A percentile compares a stretch with the other conserved stretches of the same genome.
phyloP scores from a whole-genome alignment of 2,888 invertebrate species.

The Timema podura region DNA sequence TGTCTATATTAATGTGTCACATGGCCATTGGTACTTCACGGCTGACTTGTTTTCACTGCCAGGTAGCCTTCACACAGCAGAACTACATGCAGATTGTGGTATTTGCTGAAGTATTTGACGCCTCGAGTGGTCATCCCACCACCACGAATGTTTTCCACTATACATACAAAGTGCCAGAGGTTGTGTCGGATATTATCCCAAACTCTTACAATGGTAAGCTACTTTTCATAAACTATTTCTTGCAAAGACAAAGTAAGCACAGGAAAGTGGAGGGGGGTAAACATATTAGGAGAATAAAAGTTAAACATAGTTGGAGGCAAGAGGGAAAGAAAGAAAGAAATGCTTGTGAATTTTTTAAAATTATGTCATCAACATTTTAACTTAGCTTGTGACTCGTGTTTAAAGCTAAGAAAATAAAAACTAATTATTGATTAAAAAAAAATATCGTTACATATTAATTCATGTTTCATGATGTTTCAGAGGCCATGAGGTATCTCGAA shows the following conservation, averaged over 20 bases:
- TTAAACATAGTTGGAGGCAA: not conserved
- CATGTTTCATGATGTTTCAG: constrained; percentile 39
- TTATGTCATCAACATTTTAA: not conserved
- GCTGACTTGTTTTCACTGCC: constrained; percentile 19
- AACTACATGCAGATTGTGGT: constrained; percentile 60
- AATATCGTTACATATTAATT: too few species aligned
- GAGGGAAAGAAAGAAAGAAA: not conserved
- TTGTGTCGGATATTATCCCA: constrained; percentile 55
- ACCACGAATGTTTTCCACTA: constrained; percentile 73
- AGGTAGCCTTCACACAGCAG: constrained; percentile 51
- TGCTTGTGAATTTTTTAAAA: not conserved
- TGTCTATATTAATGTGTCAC: too few species aligned
- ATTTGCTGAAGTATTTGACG: constrained; percentile 61
- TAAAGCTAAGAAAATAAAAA: not conserved
- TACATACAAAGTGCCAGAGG: constrained; percentile 54
- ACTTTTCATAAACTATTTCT: not conserved
- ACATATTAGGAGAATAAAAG: too few species aligned
- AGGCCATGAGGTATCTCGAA: constrained; percentile 52
- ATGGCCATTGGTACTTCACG: too few species aligned
- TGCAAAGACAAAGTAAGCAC: not conserved
- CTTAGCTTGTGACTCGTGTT: not conserved
- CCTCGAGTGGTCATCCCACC: constrained; percentile 51
- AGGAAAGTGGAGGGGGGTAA: too few species aligned
- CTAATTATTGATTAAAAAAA: constrained; percentile 17
- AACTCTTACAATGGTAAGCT: constrained; percentile 60